A percentile compares a stretch with the other conserved stretches of the same genome.
phyloP scores from a whole-genome alignment of 2,113 vertebrate genomes.

The Elephantulus edwardii region DNA sequence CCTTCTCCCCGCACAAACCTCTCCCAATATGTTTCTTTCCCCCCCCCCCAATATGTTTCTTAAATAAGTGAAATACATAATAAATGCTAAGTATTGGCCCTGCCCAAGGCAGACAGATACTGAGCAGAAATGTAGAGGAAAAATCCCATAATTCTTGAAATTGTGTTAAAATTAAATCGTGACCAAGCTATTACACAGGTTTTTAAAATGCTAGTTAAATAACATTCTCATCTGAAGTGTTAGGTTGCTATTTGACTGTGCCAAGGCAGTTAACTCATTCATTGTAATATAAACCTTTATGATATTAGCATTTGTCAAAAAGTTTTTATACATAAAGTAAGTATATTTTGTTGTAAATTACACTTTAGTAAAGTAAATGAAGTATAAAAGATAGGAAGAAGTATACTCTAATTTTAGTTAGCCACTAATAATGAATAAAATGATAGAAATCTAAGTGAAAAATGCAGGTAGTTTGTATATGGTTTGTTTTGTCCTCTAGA shows the following conservation, averaged over 20 bases:
- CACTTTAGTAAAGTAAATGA: constrained; percentile 16
- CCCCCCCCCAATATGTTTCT: background rate
- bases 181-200: background rate
- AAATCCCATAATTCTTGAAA: constrained; percentile 22
- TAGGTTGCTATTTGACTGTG: background rate
- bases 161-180: constrained; percentile 17
- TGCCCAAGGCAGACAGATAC: background rate
- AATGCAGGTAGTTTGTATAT: background rate
- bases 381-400: background rate
- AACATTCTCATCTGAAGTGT: background rate
- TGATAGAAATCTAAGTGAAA: constrained; percentile 29
- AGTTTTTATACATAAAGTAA: constrained; percentile 28
- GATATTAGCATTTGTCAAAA: background rate
- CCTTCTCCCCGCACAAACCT: too few relatives aligned
- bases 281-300: constrained; percentile 2
- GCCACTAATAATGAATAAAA: background rate
- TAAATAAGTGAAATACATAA: background rate
- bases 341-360: constrained; percentile 24
- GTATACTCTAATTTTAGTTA: constrained; percentile 10
- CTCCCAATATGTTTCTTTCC: too few relatives aligned
- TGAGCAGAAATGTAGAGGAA: constrained; percentile 11
- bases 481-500: background rate
- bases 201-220: background rate
- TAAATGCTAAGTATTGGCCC: background rate
- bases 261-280: background rate